These are phyloP conservation scores for Pelecanoides urinatrix DNA, from an alignment of 2,113 vertebrate genomes.

Conservation along the genomic window DNA sequence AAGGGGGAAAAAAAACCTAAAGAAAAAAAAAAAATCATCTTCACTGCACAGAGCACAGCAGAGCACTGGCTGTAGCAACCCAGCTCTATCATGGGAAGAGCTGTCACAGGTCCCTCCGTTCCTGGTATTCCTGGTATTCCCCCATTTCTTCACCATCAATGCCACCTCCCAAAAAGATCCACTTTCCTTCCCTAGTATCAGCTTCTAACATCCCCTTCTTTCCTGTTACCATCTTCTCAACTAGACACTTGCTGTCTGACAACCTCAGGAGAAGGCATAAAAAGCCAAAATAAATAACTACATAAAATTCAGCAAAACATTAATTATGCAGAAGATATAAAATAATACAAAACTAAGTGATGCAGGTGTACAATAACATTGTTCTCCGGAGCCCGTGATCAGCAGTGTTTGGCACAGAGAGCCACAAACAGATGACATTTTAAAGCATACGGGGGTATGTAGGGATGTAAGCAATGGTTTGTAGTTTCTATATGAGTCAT, in stretches of 20 bases:
- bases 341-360: background rate
- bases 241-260: background rate
- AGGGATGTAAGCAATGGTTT: background rate
- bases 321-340: constrained; percentile 39
- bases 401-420: background rate
- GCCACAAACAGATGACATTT: background rate
- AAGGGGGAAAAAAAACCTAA: background rate
- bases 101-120: background rate
- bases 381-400: background rate
- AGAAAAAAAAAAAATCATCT: background rate
- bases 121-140: background rate
- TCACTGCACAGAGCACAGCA: background rate
- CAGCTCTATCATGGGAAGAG: background rate
- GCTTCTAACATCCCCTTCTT: background rate
- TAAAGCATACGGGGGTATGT: background rate
- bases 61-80: background rate
- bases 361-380: background rate
- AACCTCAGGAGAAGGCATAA: background rate
- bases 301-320: constrained; percentile 22
- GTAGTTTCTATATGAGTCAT: background rate
- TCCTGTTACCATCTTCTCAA: background rate
- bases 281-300: constrained; percentile 6
- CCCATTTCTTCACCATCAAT: background rate
- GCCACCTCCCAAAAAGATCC: background rate
- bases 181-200: background rate